Evolutionary conservation across 2,797 vertebrate genomes (phyloP).

Genomic region (Myotis myotis): DNA sequence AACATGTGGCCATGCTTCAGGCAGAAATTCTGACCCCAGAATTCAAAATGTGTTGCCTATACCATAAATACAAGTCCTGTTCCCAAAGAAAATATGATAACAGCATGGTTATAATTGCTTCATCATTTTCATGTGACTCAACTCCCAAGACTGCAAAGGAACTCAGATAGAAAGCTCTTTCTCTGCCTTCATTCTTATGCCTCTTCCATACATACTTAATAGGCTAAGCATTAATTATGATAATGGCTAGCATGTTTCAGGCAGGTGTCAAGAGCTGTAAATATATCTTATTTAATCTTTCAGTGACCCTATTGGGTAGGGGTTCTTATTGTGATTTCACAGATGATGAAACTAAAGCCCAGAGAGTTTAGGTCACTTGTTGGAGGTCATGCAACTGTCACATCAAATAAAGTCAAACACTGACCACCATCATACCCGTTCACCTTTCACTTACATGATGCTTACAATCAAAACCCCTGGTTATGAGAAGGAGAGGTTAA

Average conservation of each 20-base stretch:
- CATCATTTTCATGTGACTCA: not conserved
- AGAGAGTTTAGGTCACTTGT: not conserved
- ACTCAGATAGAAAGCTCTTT: not conserved
- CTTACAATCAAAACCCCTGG: not conserved
- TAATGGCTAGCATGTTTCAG: conserved; percentile 3
- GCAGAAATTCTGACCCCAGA: conserved; percentile 24
- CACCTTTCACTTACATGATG: not conserved
- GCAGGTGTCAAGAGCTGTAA: conserved; percentile 10
- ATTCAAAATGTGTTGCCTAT: not conserved
- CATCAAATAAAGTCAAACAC: not conserved
- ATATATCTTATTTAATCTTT: conserved; percentile 27
- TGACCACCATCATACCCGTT: not conserved
- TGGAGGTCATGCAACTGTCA: not conserved
- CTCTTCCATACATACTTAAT: not conserved
- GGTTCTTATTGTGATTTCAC: conserved; percentile 45
- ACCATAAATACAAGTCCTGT: not conserved
- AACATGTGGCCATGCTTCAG: not conserved
- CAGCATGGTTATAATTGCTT: not conserved
- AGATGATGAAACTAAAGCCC: conserved; percentile 14
- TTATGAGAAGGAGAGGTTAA: not conserved
- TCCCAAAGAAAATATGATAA: not conserved
- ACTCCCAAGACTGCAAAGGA: not conserved
- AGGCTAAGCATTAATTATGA: conserved; percentile 39
- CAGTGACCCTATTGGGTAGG: not conserved
- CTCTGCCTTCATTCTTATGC: not conserved